phyloP scores from a whole-genome alignment of 2,888 invertebrate genomes.

The Drosophila borealis region DNA sequence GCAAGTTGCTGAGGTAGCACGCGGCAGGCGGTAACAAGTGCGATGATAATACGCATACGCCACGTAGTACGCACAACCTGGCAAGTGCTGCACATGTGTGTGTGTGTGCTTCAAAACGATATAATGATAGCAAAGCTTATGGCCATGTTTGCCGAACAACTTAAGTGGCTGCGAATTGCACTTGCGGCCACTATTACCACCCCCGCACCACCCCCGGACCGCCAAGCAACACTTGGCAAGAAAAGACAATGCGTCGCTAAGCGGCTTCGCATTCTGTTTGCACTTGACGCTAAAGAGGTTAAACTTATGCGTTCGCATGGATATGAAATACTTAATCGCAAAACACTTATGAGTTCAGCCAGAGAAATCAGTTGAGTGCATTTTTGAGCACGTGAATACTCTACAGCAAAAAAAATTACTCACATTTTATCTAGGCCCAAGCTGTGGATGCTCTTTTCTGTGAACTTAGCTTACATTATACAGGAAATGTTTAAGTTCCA shows the following conservation, averaged over 20 bases:
- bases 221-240: slow-evolving; percentile 4
- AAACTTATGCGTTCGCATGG: slow-evolving; percentile 56
- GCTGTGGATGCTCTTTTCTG: neutral
- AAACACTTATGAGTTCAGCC: neutral
- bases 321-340: slow-evolving; percentile 31
- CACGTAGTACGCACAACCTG: slow-evolving; percentile 20
- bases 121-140: slow-evolving; percentile 58
- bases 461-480: neutral
- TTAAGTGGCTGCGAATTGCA: slow-evolving; percentile 69
- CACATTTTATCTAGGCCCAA: neutral
- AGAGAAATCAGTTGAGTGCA: neutral
- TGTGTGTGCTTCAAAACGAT: slow-evolving; percentile 49
- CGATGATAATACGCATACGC: slow-evolving; percentile 62
- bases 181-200: slow-evolving; percentile 40
- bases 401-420: too few relatives aligned
- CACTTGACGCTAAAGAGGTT: slow-evolving; percentile 41
- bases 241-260: slow-evolving; percentile 24
- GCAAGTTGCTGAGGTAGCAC: slow-evolving; percentile 46
- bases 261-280: slow-evolving; percentile 43
- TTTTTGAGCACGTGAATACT: neutral
- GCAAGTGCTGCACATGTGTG: slow-evolving; percentile 3
- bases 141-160: slow-evolving; percentile 60
- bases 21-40: slow-evolving; percentile 41
- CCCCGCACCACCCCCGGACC: neutral
- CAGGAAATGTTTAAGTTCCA: too few relatives aligned